Evolutionary conservation across 2,113 vertebrate species (phyloP).

Genomic region (Camelus dromedarius): DNA sequence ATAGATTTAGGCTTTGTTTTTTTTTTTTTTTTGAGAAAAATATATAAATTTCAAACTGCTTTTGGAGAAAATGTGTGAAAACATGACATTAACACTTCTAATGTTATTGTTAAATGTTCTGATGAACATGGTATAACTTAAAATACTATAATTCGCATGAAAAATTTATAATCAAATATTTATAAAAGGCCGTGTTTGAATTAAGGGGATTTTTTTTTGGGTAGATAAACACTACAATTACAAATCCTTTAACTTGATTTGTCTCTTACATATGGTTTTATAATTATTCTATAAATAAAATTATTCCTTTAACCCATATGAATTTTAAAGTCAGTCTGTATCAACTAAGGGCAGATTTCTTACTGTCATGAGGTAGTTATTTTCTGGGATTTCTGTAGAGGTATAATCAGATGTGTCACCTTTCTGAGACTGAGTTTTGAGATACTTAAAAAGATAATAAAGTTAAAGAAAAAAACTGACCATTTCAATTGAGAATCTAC

Average conservation of each 20-base stretch:
- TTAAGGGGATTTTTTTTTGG: slow-evolving; percentile 20
- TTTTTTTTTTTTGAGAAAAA: background rate
- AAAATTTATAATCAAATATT: background rate
- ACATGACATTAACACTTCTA: background rate
- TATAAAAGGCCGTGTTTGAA: background rate
- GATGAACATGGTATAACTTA: background rate
- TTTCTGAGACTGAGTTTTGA: background rate
- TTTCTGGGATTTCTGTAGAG: background rate
- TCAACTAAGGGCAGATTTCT: background rate
- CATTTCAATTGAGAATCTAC: background rate
- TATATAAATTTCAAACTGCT: background rate
- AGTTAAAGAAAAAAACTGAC: background rate
- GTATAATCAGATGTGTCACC: background rate
- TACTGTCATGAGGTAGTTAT: background rate
- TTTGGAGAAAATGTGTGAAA: background rate
- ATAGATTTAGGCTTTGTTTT: background rate
- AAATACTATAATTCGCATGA: background rate
- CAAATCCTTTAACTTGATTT: background rate
- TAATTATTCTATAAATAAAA: background rate
- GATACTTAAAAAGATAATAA: background rate
- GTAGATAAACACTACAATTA: background rate
- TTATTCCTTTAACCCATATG: background rate
- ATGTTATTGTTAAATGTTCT: background rate
- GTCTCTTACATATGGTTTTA: background rate
- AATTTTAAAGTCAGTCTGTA: background rate